Conservation (phyloP, 1,140 invertebrate species). For the Marisa cornuarietis region DNA sequence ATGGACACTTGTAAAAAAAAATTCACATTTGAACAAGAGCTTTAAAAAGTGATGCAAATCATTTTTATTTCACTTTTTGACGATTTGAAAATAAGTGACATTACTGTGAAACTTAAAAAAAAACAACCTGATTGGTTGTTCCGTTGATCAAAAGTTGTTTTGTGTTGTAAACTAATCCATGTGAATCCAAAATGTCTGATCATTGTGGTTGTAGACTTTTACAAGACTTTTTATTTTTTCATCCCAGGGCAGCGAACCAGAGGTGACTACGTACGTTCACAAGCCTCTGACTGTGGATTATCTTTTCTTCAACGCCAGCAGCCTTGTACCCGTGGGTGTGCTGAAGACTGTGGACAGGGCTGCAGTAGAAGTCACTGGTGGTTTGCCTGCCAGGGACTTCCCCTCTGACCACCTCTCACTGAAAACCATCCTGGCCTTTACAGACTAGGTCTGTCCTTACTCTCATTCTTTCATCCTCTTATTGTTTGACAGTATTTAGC, state of each 20-base stretch:
- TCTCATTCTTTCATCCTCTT: too few relatives aligned
- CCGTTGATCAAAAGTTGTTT: too few relatives aligned
- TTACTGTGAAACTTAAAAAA: too few relatives aligned
- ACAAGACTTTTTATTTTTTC: neutral
- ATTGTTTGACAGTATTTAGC: neutral
- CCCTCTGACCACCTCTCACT: conserved; percentile 56
- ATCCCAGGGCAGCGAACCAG: conserved; percentile 46
- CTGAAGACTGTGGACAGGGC: conserved; percentile 33
- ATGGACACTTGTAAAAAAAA: too few relatives aligned
- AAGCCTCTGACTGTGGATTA: conserved; percentile 46
- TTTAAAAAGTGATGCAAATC: too few relatives aligned
- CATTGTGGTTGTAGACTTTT: neutral
- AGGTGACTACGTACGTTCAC: conserved; percentile 37
- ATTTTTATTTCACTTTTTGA: too few relatives aligned
- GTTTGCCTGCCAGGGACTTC: conserved; percentile 44
- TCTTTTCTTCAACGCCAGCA: conserved; percentile 42
- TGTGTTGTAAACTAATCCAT: too few relatives aligned
- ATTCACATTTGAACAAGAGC: too few relatives aligned
- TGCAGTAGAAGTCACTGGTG: conserved; percentile 34
- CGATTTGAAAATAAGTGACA: too few relatives aligned
- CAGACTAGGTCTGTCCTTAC: conserved; percentile 21
- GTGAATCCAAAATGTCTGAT: too few relatives aligned
- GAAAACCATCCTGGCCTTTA: conserved; percentile 44
- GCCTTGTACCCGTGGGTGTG: conserved; percentile 41
- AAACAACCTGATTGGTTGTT: too few relatives aligned